Base-by-base conservation (phyloP, 2,113 vertebrate species). In the Geothlypis trichas region DNA sequence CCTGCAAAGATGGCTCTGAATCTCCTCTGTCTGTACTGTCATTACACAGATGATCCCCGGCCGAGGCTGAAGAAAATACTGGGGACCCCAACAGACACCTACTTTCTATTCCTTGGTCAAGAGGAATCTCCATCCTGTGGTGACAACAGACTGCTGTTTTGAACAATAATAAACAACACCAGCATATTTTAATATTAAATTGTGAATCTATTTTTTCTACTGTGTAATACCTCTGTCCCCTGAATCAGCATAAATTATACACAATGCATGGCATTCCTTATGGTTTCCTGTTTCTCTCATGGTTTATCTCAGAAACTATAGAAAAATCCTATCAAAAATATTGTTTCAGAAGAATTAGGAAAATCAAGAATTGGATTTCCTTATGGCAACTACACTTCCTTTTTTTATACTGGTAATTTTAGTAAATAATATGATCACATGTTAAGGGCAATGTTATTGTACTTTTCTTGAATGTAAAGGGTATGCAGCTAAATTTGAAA, bases 11-110 rank as follows among this genome's bases (percentile, higher is more conserved):
- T 21, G 16, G 20, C 47, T 76, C 44, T 62, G 55, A 71, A 62
- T 9, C 20, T 65, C 15, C 10, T 9, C 19, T 23, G 13, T 19
- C 37, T 39, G 52, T 28, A 31, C 8, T 55, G 15, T 33, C 47
- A 21, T 75, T 80, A 41, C 13, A 62, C 42, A 37, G 6, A n/a
- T 15, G 0, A 0, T 42, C 31, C 47, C 26, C 46, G 28, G 23
- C 23, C 44, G 73, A 80, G 5, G 6, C 12, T 61, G 33, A 65
- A 9, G 4, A 28, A 84, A 87, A 49, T n/a, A 18, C 4, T n/a
- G 2, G 11, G 21, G 30, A 74, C 10, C 24, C 4, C 55, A 35
- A 18, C 0, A 69, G 15, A 57, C 3, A 42, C 5, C 5, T 46
- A 7, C 15, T 66, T 31, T 49, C 22, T 74, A 20, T n/a, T 44